Evolutionary conservation across 2,113 vertebrate species (phyloP).

Genomic region (Heptranchias perlo): DNA sequence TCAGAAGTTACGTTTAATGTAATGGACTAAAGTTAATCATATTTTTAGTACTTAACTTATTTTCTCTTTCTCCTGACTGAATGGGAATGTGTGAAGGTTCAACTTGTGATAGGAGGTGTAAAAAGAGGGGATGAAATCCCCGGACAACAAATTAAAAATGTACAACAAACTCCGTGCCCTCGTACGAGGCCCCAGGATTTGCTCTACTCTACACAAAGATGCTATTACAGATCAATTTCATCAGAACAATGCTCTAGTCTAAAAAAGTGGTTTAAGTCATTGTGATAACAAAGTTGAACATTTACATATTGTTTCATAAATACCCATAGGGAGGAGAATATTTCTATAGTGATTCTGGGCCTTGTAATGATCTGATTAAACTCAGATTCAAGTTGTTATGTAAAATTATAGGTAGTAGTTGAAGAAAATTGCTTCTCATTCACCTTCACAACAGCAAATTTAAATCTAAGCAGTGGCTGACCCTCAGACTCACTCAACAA

Average conservation of each 20-base stretch:
- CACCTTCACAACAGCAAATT: not conserved
- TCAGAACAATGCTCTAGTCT: not conserved
- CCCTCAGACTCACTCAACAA: not conserved
- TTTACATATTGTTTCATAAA: not conserved
- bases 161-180: not conserved
- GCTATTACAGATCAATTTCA: not conserved
- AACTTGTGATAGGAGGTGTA: not conserved
- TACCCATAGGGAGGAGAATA: not conserved
- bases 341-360: not conserved
- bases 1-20: not conserved
- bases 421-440: not conserved
- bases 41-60: not conserved
- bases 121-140: not conserved
- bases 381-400: not conserved
- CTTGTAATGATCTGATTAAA: not conserved
- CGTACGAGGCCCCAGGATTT: not conserved
- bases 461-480: not conserved
- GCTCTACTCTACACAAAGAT: not conserved
- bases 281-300: not conserved
- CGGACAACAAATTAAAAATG: not conserved
- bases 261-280: not conserved
- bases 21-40: not conserved
- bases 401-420: not conserved
- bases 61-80: not conserved
- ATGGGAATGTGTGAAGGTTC: not conserved